Evolutionary conservation across 2,888 invertebrate species (phyloP), one percentile per base, ranked within the genome.

Genomic region (Parochlus steinenii): DNA sequence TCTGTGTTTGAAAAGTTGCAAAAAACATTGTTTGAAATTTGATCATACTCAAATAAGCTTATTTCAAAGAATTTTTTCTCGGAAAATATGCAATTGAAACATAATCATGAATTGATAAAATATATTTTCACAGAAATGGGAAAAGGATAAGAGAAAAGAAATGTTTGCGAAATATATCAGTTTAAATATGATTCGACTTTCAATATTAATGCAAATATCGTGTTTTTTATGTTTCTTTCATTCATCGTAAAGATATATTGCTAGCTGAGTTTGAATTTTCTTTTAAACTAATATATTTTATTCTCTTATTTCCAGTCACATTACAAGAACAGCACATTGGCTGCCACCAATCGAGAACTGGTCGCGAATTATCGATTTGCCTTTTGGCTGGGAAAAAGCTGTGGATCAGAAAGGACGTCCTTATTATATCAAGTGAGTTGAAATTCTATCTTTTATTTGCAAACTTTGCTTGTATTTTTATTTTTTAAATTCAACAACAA

Each of bases 381-480:
- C 89, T 0, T 89, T 82, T 52, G 90, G 89, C 10, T 90, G 89
- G 87, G 90, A 90, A 55, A 71, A 79, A 51, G 89, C 86, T 16
- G 60, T 79, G 42, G 89, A 90, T 58, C 72, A 70, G 50, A 74
- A 77, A 42, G 79, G 76, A 44, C 73, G 76, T 48, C 66, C 74
- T 35, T 85, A 83, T 55, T 85, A 72, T 48, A 76, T 81, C 58
- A 81, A 81, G 81, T 81, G 49, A 71, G 72, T 47, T 24, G n/a
- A n/a, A n/a, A n/a, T n/a, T n/a, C n/a, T n/a, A 7, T 10, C 10
- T 22, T 22, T 10, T 22, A 22, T 22, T 22, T 10, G 7, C 23
- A n/a, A 8, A 8, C n/a, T 20, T 24, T 11, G 3, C 15, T 35
- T 23, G 23, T 14, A 15, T 18, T 11, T 17, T 16, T 5, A 26